Evolutionary conservation across 2,113 vertebrate species (phyloP).

Genomic region (Otis tarda): DNA sequence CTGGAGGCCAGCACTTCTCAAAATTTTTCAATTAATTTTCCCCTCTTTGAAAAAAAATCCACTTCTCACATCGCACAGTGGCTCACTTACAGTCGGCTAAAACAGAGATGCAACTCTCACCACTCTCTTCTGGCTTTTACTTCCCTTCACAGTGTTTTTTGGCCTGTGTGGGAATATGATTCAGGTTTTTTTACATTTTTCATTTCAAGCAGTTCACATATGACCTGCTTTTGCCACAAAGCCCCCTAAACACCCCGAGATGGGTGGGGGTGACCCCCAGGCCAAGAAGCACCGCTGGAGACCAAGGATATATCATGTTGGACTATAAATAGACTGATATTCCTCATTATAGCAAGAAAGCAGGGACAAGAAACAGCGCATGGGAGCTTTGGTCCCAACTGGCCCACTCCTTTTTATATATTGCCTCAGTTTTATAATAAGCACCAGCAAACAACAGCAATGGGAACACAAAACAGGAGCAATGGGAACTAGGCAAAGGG

Average conservation of each 20-base stretch:
- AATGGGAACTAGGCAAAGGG: background rate
- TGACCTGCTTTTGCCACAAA: background rate
- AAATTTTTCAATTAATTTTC: background rate
- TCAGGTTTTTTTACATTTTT: background rate
- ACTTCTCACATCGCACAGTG: background rate
- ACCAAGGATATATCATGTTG: background rate
- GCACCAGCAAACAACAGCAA: background rate
- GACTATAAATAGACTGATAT: background rate
- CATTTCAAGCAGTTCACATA: background rate
- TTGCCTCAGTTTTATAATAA: background rate
- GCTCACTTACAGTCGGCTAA: fast-evolving
- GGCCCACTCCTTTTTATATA: background rate
- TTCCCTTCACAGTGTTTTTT: background rate
- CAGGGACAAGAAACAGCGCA: background rate
- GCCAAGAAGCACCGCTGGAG: background rate
- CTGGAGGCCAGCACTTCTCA: conserved; percentile 18
- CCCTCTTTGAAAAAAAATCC: background rate
- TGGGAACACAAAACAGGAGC: background rate
- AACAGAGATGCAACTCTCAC: background rate
- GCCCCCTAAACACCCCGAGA: background rate
- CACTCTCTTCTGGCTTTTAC: background rate
- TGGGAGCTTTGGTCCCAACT: background rate
- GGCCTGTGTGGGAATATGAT: background rate
- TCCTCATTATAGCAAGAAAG: background rate
- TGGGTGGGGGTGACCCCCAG: background rate